phyloP scores from a whole-genome alignment of 1,140 invertebrate species.

The Drosophila novamexicana region DNA sequence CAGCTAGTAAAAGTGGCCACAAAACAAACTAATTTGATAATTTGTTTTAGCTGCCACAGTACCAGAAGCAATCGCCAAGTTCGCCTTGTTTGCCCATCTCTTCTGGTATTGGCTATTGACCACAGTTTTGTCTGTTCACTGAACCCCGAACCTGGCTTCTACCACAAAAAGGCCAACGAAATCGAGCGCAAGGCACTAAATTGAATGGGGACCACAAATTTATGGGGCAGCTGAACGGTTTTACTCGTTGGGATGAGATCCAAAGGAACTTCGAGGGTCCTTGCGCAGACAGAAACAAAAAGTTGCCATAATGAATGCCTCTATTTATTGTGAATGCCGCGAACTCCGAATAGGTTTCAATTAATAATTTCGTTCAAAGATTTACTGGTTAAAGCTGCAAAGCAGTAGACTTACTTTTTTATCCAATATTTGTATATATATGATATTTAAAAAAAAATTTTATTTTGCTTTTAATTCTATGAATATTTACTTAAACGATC shows the following conservation, averaged over 20 bases:
- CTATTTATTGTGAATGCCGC: constrained; percentile 18
- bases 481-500: too few relatives aligned
- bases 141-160: constrained; percentile 25
- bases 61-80: constrained; percentile 39
- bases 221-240: constrained; percentile 46
- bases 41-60: constrained; percentile 49
- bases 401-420: too few relatives aligned
- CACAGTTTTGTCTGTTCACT: constrained; percentile 28
- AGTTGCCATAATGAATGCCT: constrained; percentile 51
- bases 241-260: constrained; percentile 11
- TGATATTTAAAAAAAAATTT: too few relatives aligned
- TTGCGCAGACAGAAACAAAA: background rate
- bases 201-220: constrained; percentile 69
- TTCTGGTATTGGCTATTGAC: constrained; percentile 13
- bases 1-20: constrained; percentile 66
- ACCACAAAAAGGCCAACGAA: constrained; percentile 41
- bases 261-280: background rate
- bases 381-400: too few relatives aligned
- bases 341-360: background rate
- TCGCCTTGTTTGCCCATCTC: constrained; percentile 25
- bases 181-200: constrained; percentile 55
- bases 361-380: constrained; percentile 19
- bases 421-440: too few relatives aligned
- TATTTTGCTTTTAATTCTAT: too few relatives aligned
- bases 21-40: constrained; percentile 73